A percentile compares a stretch with the other conserved stretches of the same genome.
Evolutionary conservation across 2,888 invertebrate species (phyloP).

Genomic region (Parochlus steinenii): DNA sequence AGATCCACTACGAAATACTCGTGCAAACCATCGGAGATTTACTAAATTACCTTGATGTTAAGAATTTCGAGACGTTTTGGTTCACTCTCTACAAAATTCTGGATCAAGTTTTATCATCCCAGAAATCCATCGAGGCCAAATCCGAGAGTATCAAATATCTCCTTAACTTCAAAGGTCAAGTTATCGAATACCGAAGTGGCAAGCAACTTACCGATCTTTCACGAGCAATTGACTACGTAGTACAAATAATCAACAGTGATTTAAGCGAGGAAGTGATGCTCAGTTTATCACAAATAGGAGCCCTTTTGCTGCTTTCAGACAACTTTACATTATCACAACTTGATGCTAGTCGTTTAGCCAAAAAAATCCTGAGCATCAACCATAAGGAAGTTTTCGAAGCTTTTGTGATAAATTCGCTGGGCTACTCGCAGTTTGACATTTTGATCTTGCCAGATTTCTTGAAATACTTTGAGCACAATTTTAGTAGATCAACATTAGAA

Average conservation of each 20-base stretch:
- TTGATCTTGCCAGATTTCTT: slow-evolving; percentile 51
- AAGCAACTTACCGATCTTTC: slow-evolving; percentile 42
- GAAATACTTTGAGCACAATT: slow-evolving; percentile 37
- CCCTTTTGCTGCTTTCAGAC: slow-evolving; percentile 40
- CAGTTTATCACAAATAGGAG: slow-evolving; percentile 38
- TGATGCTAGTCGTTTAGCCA: slow-evolving; percentile 49
- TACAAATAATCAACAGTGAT: slow-evolving; percentile 34
- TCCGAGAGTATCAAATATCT: slow-evolving; percentile 28
- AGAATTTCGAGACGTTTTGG: slow-evolving; percentile 54
- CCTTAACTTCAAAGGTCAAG: slow-evolving; percentile 40
- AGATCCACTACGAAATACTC: slow-evolving; percentile 35
- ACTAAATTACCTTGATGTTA: slow-evolving; percentile 40
- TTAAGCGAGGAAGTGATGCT: slow-evolving; percentile 33
- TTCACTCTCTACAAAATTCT: slow-evolving; percentile 30
- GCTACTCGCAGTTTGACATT: slow-evolving; percentile 53
- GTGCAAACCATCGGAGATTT: slow-evolving; percentile 46
- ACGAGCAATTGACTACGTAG: slow-evolving; percentile 39
- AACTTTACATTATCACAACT: slow-evolving; percentile 53
- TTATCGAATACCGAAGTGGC: slow-evolving; percentile 46
- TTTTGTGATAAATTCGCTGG: slow-evolving; percentile 46
- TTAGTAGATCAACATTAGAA: slow-evolving; percentile 37
- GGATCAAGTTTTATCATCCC: too few relatives aligned
- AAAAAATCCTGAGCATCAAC: slow-evolving; percentile 40
- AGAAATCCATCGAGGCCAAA: slow-evolving; percentile 3
- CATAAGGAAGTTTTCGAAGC: slow-evolving; percentile 40